Conservation (phyloP, 2,888 invertebrate genomes). For the Clostera curtula region DNA sequence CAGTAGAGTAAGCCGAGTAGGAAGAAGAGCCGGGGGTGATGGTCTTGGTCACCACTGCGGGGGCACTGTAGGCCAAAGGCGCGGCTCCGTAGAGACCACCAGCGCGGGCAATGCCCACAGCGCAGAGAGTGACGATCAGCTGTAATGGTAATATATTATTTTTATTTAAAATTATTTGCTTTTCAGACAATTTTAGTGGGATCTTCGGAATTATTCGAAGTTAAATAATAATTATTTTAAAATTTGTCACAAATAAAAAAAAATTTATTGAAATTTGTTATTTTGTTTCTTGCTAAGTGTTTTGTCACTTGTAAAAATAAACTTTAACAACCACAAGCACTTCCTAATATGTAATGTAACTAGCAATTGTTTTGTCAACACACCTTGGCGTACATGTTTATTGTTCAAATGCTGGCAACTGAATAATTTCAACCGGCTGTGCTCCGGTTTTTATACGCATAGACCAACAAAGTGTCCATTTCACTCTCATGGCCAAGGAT, state of each 20-base stretch:
- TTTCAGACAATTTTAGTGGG: too few species aligned
- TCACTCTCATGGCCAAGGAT: conserved; percentile 74
- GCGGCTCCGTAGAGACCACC: conserved; percentile 66
- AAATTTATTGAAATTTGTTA: too few species aligned
- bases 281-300: too few species aligned
- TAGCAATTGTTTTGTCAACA: too few species aligned
- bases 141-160: conserved; percentile 31
- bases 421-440: conserved; percentile 61
- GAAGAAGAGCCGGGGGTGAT: conserved; percentile 46
- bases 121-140: conserved; percentile 75
- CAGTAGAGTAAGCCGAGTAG: conserved; percentile 44
- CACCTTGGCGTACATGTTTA: conserved; percentile 73
- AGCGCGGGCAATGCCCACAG: conserved; percentile 75
- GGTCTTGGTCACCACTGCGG: conserved; percentile 46
- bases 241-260: neutral
- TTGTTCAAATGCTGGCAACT: conserved; percentile 65
- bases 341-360: too few species aligned
- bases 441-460: conserved; percentile 67
- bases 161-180: too few species aligned
- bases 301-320: too few species aligned
- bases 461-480: conserved; percentile 49
- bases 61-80: conserved; percentile 64
- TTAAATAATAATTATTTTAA: conserved; percentile 1
- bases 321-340: too few species aligned
- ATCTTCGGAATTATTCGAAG: too few species aligned